These are phyloP conservation scores for Acrobasis suavella DNA, from an alignment of 2,888 invertebrate genomes.

Conservation along the genomic window DNA sequence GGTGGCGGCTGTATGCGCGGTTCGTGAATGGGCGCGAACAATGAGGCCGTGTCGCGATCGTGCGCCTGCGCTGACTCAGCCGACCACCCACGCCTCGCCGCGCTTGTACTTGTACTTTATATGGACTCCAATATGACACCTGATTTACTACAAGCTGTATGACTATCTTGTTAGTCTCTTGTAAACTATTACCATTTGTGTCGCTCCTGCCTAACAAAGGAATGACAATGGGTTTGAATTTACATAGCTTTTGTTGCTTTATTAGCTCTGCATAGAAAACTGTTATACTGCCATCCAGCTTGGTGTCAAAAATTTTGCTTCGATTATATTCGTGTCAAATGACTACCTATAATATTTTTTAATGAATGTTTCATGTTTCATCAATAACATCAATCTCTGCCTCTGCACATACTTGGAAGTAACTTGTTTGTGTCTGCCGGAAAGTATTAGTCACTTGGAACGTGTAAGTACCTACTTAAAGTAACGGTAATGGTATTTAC, in stretches of 20 bases:
- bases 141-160: background rate
- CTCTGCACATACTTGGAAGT: background rate
- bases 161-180: background rate
- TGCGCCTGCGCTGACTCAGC: conserved; percentile 30
- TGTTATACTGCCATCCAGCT: background rate
- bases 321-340: no score
- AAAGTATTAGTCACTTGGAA: background rate
- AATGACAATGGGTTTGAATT: background rate
- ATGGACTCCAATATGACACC: conserved; percentile 27
- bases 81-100: conserved; percentile 47
- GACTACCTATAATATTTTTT: background rate
- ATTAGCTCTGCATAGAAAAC: background rate
- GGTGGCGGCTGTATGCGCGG: conserved; percentile 30
- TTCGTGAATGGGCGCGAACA: conserved; percentile 62
- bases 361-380: background rate
- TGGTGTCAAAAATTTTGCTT: no score
- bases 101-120: conserved; percentile 26
- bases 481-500: no score
- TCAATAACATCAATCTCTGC: background rate
- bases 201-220: background rate
- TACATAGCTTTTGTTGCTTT: background rate
- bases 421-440: background rate
- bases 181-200: background rate
- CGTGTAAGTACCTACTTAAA: no score
- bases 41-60: conserved; percentile 44